Conservation (phyloP, 2,113 vertebrate genomes). For the Sinocyclocheilus rhinocerous region DNA sequence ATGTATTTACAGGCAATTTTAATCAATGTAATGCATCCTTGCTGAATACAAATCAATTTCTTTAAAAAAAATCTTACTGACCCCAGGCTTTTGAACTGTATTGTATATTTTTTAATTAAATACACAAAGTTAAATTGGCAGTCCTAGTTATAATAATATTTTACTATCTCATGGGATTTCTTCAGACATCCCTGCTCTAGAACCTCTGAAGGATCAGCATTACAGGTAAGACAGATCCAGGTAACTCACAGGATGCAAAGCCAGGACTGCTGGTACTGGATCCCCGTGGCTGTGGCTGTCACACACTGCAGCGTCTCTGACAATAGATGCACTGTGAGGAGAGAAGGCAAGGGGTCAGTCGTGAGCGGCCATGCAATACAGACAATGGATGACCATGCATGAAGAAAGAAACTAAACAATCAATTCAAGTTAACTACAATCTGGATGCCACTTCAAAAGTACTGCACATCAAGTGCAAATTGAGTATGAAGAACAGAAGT, state of each 20-base stretch:
- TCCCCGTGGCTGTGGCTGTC: constrained; percentile 88
- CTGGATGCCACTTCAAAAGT: constrained; percentile 22
- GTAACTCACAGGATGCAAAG: constrained; percentile 95
- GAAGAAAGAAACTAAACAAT: background rate
- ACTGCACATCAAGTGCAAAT: background rate
- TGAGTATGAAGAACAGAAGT: no score
- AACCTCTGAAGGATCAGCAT: background rate
- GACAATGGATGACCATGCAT: constrained; percentile 40
- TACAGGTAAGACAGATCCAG: background rate
- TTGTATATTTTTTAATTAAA: background rate
- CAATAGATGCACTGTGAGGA: constrained; percentile 87
- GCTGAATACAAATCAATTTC: background rate
- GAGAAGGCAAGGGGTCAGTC: constrained; percentile 55
- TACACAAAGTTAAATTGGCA: background rate
- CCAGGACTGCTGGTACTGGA: constrained; percentile 99
- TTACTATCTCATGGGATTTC: background rate
- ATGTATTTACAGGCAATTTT: background rate
- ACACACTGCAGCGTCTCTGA: constrained; percentile 97
- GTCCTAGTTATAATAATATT: background rate
- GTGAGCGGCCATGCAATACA: background rate
- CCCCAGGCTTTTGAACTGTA: background rate
- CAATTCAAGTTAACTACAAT: constrained; percentile 19
- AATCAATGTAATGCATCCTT: background rate
- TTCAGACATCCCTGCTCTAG: constrained; percentile 7
- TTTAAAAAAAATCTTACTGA: background rate